Conservation (phyloP, 2,888 invertebrate genomes). For the Slavum lentiscoides region DNA sequence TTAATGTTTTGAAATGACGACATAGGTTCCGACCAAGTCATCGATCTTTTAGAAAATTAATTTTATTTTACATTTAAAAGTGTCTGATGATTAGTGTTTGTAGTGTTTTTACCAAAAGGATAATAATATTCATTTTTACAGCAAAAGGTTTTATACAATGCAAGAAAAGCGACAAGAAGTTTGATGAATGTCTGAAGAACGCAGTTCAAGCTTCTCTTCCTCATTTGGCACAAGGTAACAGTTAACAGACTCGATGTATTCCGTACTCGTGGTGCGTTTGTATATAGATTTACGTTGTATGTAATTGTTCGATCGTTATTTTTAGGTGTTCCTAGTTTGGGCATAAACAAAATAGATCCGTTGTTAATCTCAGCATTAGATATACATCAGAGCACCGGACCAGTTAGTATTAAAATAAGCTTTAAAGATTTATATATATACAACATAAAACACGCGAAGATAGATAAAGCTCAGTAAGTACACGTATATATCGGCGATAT, state of each 20-base stretch:
- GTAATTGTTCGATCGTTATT: not conserved
- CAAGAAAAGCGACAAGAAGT: slow-evolving; percentile 57
- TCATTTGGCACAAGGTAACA: slow-evolving; percentile 54
- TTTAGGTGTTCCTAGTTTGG: slow-evolving; percentile 56
- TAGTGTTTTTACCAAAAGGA: not conserved
- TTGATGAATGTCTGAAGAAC: slow-evolving; percentile 57
- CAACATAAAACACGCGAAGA: slow-evolving; percentile 45
- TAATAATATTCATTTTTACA: slow-evolving; percentile 56
- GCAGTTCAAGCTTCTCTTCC: slow-evolving; percentile 56
- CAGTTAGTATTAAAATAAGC: slow-evolving; percentile 56
- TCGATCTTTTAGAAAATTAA: not conserved
- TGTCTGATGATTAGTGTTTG: not conserved
- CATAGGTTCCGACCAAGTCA: too few relatives aligned
- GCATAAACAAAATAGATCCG: slow-evolving; percentile 57
- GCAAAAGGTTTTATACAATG: slow-evolving; percentile 58
- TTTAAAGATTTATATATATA: slow-evolving; percentile 56
- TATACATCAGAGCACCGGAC: slow-evolving; percentile 57
- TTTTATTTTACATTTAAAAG: not conserved
- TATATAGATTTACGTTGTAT: not conserved
- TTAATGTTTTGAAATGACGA: too few relatives aligned
- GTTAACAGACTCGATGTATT: not conserved
- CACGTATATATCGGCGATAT: not conserved
- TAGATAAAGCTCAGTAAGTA: slow-evolving; percentile 55
- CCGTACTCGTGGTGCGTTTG: not conserved
- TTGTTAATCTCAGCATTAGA: slow-evolving; percentile 55